Evolutionary conservation across 2,888 invertebrate species (phyloP).

Genomic region (Ypsolopha sequella): DNA sequence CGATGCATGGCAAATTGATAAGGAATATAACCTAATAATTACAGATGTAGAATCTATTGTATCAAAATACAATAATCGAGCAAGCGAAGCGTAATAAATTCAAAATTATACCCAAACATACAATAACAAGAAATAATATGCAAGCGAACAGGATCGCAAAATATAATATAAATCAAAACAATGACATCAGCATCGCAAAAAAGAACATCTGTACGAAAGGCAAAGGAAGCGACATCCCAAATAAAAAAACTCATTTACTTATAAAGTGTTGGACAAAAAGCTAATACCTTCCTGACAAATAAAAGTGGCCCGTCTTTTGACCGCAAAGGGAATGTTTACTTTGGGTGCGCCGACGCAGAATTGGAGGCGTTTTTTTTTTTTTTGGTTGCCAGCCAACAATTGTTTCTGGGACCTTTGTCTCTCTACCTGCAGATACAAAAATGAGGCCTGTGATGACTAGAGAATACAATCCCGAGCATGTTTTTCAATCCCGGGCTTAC

Average conservation of each 20-base stretch:
- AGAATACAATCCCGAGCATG: no score
- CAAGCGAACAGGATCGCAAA: not conserved
- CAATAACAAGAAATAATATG: no score
- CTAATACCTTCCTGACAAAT: conserved; percentile 25
- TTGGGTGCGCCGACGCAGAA: conserved; percentile 9
- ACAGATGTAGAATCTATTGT: no score
- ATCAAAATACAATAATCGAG: no score
- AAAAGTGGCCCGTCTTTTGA: conserved; percentile 13
- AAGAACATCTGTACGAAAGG: not conserved
- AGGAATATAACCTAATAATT: no score
- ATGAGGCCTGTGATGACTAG: no score
- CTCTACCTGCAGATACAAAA: no score
- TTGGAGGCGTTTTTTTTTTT: not conserved
- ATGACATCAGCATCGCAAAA: not conserved
- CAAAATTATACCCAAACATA: no score
- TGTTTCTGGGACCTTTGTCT: not conserved
- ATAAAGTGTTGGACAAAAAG: conserved; percentile 1
- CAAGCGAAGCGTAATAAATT: no score
- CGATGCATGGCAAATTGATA: no score
- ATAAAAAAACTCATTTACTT: conserved; percentile 17
- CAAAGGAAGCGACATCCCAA: not conserved
- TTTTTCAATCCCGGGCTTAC: no score
- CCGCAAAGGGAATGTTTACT: conserved; percentile 27
- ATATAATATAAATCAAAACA: not conserved
- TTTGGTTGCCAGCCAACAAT: not conserved